Conservation (phyloP, 2,113 vertebrate genomes). For the Cephalopterus ornatus region DNA sequence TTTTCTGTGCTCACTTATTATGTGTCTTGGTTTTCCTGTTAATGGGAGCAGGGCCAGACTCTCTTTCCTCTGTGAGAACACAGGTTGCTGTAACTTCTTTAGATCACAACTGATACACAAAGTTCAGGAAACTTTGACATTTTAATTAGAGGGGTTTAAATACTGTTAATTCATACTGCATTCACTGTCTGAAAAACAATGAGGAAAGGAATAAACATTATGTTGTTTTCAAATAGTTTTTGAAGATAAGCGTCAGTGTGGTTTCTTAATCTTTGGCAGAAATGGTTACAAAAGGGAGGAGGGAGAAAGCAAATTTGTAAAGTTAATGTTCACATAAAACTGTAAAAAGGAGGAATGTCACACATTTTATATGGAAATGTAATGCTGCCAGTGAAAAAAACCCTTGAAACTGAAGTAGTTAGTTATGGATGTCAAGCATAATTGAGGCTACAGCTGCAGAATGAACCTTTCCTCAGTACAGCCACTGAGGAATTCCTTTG, state of each 20-base stretch:
- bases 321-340: conserved; percentile 33
- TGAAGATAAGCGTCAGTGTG: not conserved
- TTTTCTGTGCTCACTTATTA: not conserved
- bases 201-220: not conserved
- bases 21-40: not conserved
- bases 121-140: not conserved
- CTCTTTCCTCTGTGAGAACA: not conserved
- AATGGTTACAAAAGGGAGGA: not conserved
- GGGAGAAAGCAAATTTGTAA: not conserved
- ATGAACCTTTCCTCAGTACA: conserved; percentile 23
- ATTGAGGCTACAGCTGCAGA: conserved; percentile 42
- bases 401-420: conserved; percentile 21
- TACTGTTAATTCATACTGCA: not conserved
- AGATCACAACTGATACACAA: not conserved
- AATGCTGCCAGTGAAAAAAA: not conserved
- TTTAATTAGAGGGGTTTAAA: not conserved
- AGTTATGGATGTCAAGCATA: conserved; percentile 49
- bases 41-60: not conserved
- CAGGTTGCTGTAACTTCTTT: not conserved
- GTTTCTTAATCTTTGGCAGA: not conserved
- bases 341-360: conserved; percentile 21
- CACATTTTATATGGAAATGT: conserved; percentile 27
- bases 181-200: not conserved
- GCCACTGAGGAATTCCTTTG: conserved; percentile 38
- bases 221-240: not conserved